These are phyloP conservation scores for Arenicola marina DNA, from an alignment of 2,888 invertebrate species.

Conservation along the genomic window DNA sequence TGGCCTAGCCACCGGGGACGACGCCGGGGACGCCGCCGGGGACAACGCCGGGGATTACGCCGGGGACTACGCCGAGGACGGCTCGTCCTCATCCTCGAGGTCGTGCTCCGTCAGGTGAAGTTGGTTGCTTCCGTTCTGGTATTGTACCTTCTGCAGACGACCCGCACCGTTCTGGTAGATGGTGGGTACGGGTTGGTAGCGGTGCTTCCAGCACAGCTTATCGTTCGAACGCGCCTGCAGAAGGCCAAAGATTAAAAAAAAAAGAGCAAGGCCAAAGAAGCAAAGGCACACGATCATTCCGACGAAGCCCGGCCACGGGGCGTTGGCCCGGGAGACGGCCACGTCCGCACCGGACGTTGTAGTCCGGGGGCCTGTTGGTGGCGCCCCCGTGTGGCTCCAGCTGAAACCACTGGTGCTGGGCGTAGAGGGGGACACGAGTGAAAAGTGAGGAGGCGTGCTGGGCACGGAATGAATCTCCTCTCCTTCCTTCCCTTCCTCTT, in stretches of 20 bases:
- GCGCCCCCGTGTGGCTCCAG: too few species aligned
- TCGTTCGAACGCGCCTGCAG: conserved; percentile 27
- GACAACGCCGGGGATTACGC: too few species aligned
- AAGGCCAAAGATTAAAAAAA: conserved; percentile 26
- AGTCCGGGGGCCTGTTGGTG: too few species aligned
- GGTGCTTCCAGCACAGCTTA: conserved; percentile 28
- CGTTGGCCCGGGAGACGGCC: not conserved
- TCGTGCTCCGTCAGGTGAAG: not conserved
- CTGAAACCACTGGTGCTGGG: too few species aligned
- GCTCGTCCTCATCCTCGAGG: not conserved
- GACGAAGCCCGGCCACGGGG: not conserved
- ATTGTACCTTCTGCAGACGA: conserved; percentile 1
- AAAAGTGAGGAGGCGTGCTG: too few species aligned
- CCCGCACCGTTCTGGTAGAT: conserved; percentile 12
- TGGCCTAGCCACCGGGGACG: too few species aligned
- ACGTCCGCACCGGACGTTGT: too few species aligned
- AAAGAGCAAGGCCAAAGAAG: conserved; percentile 13
- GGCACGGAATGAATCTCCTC: too few species aligned
- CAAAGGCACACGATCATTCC: conserved; percentile 12
- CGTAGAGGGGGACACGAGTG: too few species aligned
- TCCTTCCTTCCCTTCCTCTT: too few species aligned
- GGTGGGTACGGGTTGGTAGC: conserved; percentile 31
- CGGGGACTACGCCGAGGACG: not conserved
- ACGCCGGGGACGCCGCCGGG: too few species aligned
- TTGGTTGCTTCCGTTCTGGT: conserved; percentile 2